Percentiles rank a stretch among this genome's conserved stretches.
phyloP scores from a whole-genome alignment of 2,888 invertebrate species.

The Hofmannophila pseudospretella region DNA sequence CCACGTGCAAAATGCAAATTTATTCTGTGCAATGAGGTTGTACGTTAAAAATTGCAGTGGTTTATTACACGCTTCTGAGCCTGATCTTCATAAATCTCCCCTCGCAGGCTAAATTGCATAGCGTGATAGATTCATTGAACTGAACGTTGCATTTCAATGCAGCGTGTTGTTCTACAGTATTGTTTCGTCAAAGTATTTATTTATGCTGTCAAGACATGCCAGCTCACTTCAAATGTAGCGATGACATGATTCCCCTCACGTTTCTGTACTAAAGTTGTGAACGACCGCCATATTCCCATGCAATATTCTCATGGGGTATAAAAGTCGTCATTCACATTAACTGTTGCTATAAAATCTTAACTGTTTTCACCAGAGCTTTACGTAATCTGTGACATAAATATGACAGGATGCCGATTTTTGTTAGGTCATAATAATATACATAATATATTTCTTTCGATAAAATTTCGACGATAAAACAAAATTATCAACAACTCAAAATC shows the following conservation, averaged over 20 bases:
- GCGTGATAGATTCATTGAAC: neutral
- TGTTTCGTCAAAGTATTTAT: neutral
- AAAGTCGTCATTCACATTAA: neutral
- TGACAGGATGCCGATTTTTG: too few species aligned
- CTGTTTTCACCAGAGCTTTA: neutral
- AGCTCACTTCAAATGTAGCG: neutral
- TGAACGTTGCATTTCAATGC: neutral
- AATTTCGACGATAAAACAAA: too few species aligned
- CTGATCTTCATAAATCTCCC: too few species aligned
- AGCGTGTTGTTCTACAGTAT: neutral
- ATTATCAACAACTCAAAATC: too few species aligned
- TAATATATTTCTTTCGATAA: too few species aligned
- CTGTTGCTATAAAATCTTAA: neutral
- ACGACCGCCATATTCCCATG: neutral
- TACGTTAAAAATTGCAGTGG: too few species aligned
- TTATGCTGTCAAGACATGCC: neutral
- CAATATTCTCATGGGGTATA: neutral
- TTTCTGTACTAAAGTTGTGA: neutral
- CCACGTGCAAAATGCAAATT: constrained; percentile 19
- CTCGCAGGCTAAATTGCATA: too few species aligned
- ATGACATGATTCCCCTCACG: neutral
- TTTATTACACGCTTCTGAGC: too few species aligned
- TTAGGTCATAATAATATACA: too few species aligned
- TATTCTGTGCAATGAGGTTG: constrained; percentile 16
- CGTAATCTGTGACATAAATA: too few species aligned